Conservation (phyloP, 2,797 vertebrate species). For the Heteromormyrus szaboi region DNA sequence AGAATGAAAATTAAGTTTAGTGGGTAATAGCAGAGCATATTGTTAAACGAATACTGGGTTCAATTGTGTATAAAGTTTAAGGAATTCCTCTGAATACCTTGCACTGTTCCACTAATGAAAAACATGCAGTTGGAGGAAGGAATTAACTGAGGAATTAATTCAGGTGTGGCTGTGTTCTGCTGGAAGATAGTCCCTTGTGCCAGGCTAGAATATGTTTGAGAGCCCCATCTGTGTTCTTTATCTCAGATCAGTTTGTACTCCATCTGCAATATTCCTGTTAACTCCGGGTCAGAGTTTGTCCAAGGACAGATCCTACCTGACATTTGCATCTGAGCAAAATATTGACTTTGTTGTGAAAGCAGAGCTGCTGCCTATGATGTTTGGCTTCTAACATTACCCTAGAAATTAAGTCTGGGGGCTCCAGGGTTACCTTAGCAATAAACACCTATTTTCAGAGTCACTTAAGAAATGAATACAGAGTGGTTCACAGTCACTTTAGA, state of each 20-base stretch:
- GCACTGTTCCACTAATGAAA: not conserved
- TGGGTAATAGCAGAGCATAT: not conserved
- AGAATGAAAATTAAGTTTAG: not conserved
- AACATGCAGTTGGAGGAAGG: not conserved
- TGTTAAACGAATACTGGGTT: not conserved
- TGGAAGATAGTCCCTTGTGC: not conserved
- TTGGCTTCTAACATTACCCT: not conserved
- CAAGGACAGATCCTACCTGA: not conserved
- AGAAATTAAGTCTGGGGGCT: not conserved
- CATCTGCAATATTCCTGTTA: not conserved
- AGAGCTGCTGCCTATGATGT: not conserved
- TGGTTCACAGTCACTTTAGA: not conserved
- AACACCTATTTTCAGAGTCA: not conserved
- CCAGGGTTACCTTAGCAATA: not conserved
- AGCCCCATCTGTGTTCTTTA: not conserved
- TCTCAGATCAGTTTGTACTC: not conserved
- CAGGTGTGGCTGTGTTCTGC: not conserved
- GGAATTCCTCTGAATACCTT: not conserved
- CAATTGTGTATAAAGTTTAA: not conserved
- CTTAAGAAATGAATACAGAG: not conserved
- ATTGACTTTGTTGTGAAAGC: not conserved
- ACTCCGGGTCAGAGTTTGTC: not conserved
- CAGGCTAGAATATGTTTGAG: not conserved
- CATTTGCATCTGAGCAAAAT: not conserved
- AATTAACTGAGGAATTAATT: not conserved